A percentile compares a stretch with the other conserved stretches of the same genome.
Conservation (phyloP, 2,888 invertebrate species). For the Dione vanillae region DNA sequence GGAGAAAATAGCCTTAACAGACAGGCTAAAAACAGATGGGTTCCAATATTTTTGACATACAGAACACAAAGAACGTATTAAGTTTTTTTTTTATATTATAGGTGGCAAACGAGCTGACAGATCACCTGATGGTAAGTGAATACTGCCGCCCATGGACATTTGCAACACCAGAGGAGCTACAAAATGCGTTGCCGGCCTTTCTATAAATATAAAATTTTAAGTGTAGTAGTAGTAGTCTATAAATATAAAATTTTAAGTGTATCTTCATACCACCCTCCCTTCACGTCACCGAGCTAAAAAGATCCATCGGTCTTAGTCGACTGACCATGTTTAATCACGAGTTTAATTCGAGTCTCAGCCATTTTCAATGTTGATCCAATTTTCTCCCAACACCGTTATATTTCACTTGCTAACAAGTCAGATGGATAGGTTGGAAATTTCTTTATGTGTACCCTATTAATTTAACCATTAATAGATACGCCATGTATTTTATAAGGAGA, state of each 20-base stretch:
- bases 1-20: too few relatives aligned
- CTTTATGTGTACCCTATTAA: slow-evolving; percentile 64
- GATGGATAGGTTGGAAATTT: slow-evolving; percentile 75
- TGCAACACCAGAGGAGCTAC: too few relatives aligned
- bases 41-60: too few relatives aligned
- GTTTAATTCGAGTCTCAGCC: slow-evolving; percentile 43
- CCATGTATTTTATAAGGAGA: background rate
- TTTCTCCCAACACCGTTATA: slow-evolving; percentile 52
- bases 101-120: too few relatives aligned
- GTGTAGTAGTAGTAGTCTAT: background rate
- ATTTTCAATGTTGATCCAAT: slow-evolving; percentile 49
- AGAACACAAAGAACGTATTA: too few relatives aligned
- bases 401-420: slow-evolving; percentile 62
- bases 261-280: slow-evolving; percentile 9
- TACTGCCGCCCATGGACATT: too few relatives aligned
- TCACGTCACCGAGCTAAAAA: slow-evolving; percentile 33
- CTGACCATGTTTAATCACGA: slow-evolving; percentile 45
- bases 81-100: too few relatives aligned
- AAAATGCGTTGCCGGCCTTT: too few relatives aligned
- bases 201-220: too few relatives aligned
- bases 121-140: too few relatives aligned
- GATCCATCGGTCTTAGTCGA: slow-evolving; percentile 41
- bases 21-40: too few relatives aligned
- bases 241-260: background rate
- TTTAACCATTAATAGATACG: slow-evolving; percentile 25